These are phyloP conservation scores for Gerosis bhagava DNA, from an alignment of 2,888 invertebrate species.

Conservation along the genomic window DNA sequence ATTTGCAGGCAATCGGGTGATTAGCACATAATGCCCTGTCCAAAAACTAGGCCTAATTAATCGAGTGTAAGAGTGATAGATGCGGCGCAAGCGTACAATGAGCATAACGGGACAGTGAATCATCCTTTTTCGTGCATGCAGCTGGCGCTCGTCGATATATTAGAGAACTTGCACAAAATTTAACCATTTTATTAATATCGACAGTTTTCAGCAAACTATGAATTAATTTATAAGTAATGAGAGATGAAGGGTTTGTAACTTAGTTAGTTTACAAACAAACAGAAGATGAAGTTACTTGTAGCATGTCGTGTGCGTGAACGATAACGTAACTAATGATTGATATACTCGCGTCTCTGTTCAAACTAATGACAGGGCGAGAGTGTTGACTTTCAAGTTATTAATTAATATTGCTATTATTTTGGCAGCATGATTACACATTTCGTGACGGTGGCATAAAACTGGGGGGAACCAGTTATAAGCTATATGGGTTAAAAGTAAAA, in stretches of 20 bases:
- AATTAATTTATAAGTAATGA: constrained; percentile 1
- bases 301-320: constrained; percentile 65
- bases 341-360: constrained; percentile 70
- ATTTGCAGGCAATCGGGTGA: no score
- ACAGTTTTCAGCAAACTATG: constrained; percentile 5
- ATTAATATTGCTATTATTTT: constrained; percentile 78
- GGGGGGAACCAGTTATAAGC: no score
- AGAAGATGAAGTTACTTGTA: constrained; percentile 57
- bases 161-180: no score
- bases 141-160: no score
- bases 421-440: constrained; percentile 55
- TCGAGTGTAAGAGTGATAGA: no score
- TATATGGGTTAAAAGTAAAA: no score
- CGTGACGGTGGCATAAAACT: constrained; percentile 29
- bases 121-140: no score
- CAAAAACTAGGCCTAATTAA: no score
- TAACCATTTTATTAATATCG: no score
- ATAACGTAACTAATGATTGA: constrained; percentile 78
- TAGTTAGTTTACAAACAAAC: constrained; percentile 29
- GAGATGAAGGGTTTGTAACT: background rate
- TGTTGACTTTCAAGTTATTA: constrained; percentile 80
- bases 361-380: constrained; percentile 77
- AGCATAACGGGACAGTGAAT: no score
- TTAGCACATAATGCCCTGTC: no score
- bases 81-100: no score